Base-by-base conservation (phyloP, 2,797 vertebrate genomes). In the Micrastur ruficollis region DNA sequence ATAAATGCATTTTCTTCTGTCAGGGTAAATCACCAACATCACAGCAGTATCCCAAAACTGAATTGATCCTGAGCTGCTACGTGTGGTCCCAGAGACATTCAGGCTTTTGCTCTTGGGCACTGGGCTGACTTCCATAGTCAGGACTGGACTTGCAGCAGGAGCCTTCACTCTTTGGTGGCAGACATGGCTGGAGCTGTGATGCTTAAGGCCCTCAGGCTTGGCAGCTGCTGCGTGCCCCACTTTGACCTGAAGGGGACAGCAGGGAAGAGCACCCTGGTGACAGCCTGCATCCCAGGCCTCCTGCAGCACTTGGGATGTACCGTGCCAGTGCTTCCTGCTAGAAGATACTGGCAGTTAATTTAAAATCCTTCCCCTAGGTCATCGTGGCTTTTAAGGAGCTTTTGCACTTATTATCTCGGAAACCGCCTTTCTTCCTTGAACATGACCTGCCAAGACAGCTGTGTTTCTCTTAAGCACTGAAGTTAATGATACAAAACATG, bases 381-480 rank as follows among this genome's bases (percentile, higher is more conserved):
- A 81, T 81, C 14, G 4, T 4, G 38, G 67, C 82, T 95, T 91
- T 93, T 82, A 93, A 73, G 81, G 63, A 94, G 59, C 46, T 79
- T 95, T 87, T 86, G 40, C 81, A 52, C 55, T 82, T 94, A 70
- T 31, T 71, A 38, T 78, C 49, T 93, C 22, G 27, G 72, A 83
- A 92, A 85, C 17, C 0, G 8, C 47, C 50, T 86, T 95, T 93
- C 50, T 79, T 91, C 70, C 46, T 81, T 68, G 49, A 72, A 34
- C 6, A 2, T 86, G 72, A 81, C 68, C 75, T 91, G 89, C 89
- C 87, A 83, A 83, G 79, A 38, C 94, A 94, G 68, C 87, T 96
- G 93, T 89, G 63, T 93, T 95, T 94, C 79, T 95, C 65, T 86
- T 92, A 95, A 83, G 23, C 17, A 3, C 75, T 66, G 86, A 71